Percentiles rank a stretch among this genome's conserved stretches.
phyloP scores from a whole-genome alignment of 2,888 invertebrate species.

The Callyntrura sp. region DNA sequence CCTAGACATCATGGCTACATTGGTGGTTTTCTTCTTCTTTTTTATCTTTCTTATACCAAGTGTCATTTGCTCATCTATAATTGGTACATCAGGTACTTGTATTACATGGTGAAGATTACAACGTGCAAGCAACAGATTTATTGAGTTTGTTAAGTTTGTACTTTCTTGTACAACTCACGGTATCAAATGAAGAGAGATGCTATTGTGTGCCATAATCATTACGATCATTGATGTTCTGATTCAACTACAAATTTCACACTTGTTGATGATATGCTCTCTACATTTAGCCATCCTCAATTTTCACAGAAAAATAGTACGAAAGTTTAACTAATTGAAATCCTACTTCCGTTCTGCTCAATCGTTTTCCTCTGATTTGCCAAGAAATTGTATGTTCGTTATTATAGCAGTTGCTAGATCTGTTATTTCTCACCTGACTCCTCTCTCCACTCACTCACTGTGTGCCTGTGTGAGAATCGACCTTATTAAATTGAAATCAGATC shows the following conservation, averaged over 20 bases:
- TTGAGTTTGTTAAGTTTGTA: too few species aligned
- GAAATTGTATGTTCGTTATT: constrained; percentile 38
- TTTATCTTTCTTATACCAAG: too few species aligned
- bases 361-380: constrained; percentile 64
- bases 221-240: constrained; percentile 33
- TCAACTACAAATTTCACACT: constrained; percentile 46
- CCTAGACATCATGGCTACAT: too few species aligned
- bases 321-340: constrained; percentile 47
- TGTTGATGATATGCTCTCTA: constrained; percentile 1
- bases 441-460: too few species aligned
- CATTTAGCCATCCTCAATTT: neutral
- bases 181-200: constrained; percentile 11
- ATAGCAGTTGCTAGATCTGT: neutral
- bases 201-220: constrained; percentile 17
- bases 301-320: constrained; percentile 24
- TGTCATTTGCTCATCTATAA: too few species aligned
- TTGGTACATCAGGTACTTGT: too few species aligned
- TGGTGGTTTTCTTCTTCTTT: too few species aligned
- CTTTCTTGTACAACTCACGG: too few species aligned
- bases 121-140: too few species aligned
- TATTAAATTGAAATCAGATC: constrained; percentile 72
- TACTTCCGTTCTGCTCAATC: constrained; percentile 54
- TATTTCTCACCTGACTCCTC: neutral
- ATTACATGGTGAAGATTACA: too few species aligned
- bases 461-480: constrained; percentile 69